phyloP scores from a whole-genome alignment of 2,113 vertebrate species.

The Barnardius zonarius region DNA sequence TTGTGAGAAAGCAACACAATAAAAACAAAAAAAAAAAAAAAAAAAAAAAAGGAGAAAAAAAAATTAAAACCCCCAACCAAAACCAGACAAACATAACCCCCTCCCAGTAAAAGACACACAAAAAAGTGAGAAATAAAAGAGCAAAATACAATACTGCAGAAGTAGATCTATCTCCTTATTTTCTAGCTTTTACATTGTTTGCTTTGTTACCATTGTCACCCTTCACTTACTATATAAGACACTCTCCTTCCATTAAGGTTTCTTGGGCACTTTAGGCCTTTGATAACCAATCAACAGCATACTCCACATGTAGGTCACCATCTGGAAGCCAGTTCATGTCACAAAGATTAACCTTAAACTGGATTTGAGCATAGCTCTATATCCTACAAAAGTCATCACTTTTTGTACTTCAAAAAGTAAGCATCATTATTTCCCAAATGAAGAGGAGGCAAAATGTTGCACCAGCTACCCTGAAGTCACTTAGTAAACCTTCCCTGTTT shows the following conservation, averaged over 20 bases:
- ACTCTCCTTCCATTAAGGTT: not conserved
- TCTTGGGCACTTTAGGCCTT: not conserved
- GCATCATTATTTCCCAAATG: not conserved
- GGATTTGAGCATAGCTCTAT: not conserved
- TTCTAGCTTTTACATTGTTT: not conserved
- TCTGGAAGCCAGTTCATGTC: constrained; percentile 26
- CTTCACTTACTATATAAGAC: not conserved
- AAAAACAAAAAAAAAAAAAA: not conserved
- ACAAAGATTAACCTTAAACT: constrained; percentile 4
- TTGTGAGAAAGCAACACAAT: not conserved
- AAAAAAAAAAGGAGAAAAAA: not conserved
- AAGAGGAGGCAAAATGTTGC: not conserved
- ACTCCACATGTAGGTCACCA: constrained; percentile 11
- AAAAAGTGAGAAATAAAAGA: not conserved
- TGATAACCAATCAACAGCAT: not conserved
- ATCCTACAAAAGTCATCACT: not conserved
- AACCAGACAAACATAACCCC: not conserved
- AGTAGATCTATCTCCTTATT: not conserved
- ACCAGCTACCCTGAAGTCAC: not conserved
- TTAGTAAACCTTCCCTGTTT: not conserved
- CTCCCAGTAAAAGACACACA: not conserved
- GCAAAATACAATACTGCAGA: not conserved
- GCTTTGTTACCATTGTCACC: not conserved
- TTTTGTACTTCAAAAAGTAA: not conserved
- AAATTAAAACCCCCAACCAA: not conserved